Conservation (phyloP, 2,797 vertebrate genomes). For the Poliocrania exsul region DNA sequence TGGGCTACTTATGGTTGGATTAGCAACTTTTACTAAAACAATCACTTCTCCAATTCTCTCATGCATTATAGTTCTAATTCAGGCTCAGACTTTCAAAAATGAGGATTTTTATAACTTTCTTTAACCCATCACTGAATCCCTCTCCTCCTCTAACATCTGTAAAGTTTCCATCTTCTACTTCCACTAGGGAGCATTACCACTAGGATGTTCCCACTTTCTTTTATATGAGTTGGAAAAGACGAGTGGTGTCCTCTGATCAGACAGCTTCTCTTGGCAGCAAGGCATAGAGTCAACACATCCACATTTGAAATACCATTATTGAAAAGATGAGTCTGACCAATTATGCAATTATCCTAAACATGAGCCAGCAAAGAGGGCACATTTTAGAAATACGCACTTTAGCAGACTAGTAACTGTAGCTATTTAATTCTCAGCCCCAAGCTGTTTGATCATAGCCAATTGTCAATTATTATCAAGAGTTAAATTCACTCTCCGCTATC, state of each 20-base stretch:
- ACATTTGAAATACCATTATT: not conserved
- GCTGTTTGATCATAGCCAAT: not conserved
- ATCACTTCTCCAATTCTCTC: not conserved
- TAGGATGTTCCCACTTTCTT: not conserved
- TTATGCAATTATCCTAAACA: not conserved
- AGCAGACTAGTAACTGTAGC: not conserved
- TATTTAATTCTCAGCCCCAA: not conserved
- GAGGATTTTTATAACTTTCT: not conserved
- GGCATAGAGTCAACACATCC: not conserved
- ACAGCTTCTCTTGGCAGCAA: not conserved
- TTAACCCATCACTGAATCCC: not conserved
- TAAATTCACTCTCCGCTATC: rapidly evolving
- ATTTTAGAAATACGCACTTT: not conserved
- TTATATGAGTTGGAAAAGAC: not conserved
- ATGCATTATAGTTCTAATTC: not conserved
- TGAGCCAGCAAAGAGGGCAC: not conserved
- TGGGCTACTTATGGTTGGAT: not conserved
- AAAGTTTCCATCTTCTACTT: not conserved
- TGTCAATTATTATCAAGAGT: not conserved
- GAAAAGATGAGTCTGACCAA: not conserved
- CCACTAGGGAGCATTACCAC: not conserved
- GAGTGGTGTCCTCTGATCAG: not conserved
- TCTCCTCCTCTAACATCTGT: not conserved
- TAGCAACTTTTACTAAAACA: not conserved
- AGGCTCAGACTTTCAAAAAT: not conserved